Conservation (phyloP, 2,113 vertebrate genomes). For the Chloropsis cyanopogon region DNA sequence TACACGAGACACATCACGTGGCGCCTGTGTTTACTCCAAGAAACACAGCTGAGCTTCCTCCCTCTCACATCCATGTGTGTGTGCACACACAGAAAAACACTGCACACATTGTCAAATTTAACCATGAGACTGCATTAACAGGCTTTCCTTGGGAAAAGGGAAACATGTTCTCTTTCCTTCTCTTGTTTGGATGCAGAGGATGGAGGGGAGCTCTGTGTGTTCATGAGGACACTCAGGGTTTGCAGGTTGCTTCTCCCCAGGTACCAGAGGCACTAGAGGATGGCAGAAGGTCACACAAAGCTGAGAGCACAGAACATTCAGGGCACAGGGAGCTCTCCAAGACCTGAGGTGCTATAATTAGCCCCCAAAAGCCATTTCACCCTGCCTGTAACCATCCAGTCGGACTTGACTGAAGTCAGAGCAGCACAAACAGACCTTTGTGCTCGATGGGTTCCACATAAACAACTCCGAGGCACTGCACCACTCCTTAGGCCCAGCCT, state of each 20-base stretch:
- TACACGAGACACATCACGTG: constrained; percentile 39
- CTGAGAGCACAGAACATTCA: neutral
- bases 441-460: neutral
- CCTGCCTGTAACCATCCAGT: neutral
- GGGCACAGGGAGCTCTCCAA: neutral
- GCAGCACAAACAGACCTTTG: neutral
- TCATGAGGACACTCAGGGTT: neutral
- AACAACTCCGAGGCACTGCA: neutral
- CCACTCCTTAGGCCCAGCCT: neutral
- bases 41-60: constrained; percentile 8
- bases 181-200: neutral
- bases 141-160: neutral
- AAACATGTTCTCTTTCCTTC: neutral
- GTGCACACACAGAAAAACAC: neutral
- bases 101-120: neutral
- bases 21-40: constrained; percentile 53
- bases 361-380: neutral
- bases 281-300: neutral
- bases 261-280: neutral
- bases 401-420: neutral
- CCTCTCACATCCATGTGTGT: neutral
- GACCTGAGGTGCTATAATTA: neutral
- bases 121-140: neutral
- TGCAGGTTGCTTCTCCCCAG: neutral
- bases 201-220: rapidly evolving